These are phyloP conservation scores for Tachyglossus aculeatus DNA, from an alignment of 2,797 vertebrate genomes.

Conservation along the genomic window DNA sequence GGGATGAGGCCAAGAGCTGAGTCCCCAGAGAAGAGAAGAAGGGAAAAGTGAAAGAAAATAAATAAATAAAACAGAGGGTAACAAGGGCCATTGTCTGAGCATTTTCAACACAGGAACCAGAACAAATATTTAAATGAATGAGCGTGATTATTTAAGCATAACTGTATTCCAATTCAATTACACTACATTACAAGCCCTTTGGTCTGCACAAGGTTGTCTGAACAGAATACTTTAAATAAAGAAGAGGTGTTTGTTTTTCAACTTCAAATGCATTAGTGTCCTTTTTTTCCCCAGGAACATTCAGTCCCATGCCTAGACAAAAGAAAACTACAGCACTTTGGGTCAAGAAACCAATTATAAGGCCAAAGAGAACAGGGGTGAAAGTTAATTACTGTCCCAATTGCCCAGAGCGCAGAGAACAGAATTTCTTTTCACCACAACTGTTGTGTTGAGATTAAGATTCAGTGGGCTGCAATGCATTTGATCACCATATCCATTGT, in stretches of 20 bases:
- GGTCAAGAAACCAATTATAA: not conserved
- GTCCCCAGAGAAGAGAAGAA: slow-evolving; percentile 58
- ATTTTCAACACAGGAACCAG: slow-evolving; percentile 26
- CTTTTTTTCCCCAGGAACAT: not conserved
- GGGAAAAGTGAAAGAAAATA: slow-evolving; percentile 48
- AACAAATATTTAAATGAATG: slow-evolving; percentile 22
- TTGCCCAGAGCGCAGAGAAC: not conserved
- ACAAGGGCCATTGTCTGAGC: slow-evolving; percentile 59
- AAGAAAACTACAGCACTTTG: not conserved
- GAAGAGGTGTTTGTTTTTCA: not conserved
- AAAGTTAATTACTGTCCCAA: not conserved
- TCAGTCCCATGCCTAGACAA: not conserved
- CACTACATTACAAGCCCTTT: not conserved
- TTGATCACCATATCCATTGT: not conserved
- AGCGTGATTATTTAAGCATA: not conserved
- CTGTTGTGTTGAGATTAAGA: not conserved
- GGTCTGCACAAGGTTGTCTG: not conserved
- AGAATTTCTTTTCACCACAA: not conserved
- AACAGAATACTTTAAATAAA: not conserved
- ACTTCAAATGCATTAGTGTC: not conserved
- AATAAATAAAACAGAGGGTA: slow-evolving; percentile 49
- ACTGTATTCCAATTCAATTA: slow-evolving; percentile 27
- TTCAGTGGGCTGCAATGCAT: not conserved
- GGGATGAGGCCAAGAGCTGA: slow-evolving; percentile 62
- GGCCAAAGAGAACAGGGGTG: not conserved